Evolutionary conservation across 2,888 invertebrate species (phyloP), one percentile per base, ranked within the genome.

Genomic region (Ypsolopha scabrella): DNA sequence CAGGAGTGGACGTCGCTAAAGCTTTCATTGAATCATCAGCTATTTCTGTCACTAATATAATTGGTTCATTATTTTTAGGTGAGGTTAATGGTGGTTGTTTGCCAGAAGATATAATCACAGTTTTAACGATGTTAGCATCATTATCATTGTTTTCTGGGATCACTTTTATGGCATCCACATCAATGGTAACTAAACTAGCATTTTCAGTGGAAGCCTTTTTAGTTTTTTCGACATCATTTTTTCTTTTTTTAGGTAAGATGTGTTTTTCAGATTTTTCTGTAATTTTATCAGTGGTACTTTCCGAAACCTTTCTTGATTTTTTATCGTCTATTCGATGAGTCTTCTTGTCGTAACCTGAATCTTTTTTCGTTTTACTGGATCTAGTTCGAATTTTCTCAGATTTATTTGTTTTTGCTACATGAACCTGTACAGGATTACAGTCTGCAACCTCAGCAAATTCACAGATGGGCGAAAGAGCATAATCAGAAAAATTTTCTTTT

Each of bases 51-150:
- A 24, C 4, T 24, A 24, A 24, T 24, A 24, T 24, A 24, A 9
- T 45, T 33, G 10, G 10, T 45, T 14, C 6, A 33, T 4, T 24
- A 33, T 14, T 24, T 45, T 6, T 24, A 45, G n/a, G 44, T 44
- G 14, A 33, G 13, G 11, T 13, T 33, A 7, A 6, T 7, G 10
- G 14, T 11, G 68, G 65, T 60, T 80, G 80, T 50, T 60, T 52
- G 14, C 79, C 79, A 52, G 68, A 61, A 35, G 80, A 79, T 57
- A 80, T 78, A 2, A 80, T 67, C 34, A 80, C 60, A 9, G 78
- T 77, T 60, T 72, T 71, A 0, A 76, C 65, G 49, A 70, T 54
- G 58, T 66, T 60, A 35, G 58, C 47, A 46, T 66, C 65, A 52
- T 54, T 53, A 14, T 43, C 51, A n/a, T 24, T 24, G 2, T 24